phyloP scores from a whole-genome alignment of 1,140 invertebrate species.

The Cyclina sinensis region DNA sequence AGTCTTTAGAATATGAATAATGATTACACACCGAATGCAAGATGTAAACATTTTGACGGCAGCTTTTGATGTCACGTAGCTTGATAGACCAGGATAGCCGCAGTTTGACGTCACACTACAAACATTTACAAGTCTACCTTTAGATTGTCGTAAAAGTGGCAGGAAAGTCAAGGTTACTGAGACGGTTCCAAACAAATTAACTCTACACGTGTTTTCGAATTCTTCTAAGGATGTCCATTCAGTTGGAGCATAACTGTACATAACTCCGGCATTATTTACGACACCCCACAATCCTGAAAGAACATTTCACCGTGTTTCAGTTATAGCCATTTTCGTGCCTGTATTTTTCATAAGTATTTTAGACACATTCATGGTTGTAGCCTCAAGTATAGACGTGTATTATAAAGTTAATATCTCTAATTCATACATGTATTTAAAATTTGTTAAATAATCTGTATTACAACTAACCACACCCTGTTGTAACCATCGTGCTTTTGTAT shows the following conservation, averaged over 20 bases:
- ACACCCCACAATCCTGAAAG: conserved; percentile 78
- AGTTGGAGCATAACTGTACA: conserved; percentile 47
- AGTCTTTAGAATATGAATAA: no score
- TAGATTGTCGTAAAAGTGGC: conserved; percentile 70
- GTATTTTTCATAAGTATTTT: no score
- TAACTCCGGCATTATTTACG: conserved; percentile 79
- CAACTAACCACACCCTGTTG: no score
- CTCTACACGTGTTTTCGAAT: conserved; percentile 57
- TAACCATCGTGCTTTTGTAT: no score
- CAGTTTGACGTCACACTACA: conserved; percentile 67
- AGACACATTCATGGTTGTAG: no score
- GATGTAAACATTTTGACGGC: conserved; percentile 46
- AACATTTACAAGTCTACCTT: conserved; percentile 77
- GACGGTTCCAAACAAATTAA: conserved; percentile 75
- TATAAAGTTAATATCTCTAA: no score
- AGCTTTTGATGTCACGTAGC: conserved; percentile 51
- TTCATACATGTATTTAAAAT: no score
- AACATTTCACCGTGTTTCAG: no score
- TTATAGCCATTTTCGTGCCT: no score
- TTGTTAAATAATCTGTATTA: no score
- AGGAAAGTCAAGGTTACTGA: conserved; percentile 73
- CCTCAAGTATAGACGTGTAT: no score
- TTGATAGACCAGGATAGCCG: conserved; percentile 21
- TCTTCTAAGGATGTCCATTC: conserved; percentile 71
- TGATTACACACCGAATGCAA: conserved; percentile 46